Evolutionary conservation across 2,797 vertebrate species (phyloP), one percentile per base, ranked within the genome.

Genomic region (Chelon auratus): DNA sequence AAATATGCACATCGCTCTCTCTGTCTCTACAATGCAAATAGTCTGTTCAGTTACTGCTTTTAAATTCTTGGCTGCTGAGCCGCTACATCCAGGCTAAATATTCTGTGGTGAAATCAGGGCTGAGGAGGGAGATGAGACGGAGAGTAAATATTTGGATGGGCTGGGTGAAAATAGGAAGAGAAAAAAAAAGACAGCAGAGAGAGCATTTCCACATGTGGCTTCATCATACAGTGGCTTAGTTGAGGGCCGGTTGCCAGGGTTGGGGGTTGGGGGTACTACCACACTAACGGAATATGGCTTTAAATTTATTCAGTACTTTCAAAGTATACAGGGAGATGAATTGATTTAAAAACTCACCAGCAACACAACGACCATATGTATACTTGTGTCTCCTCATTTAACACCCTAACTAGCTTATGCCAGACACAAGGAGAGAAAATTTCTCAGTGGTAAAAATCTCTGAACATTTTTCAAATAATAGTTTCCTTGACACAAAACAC

Each of bases 171-270:
- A 83, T 43, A 8, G 30, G 30, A 33, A 33, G 7, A 33, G 8
- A 33, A 33, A 22, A 30, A 33, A 33, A 33, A 72, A 72, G 47
- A 56, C 59, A 62, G 68, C 78, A 77, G 78, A 81, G 55, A 77
- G 65, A 74, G 74, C 63, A 76, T 75, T 85, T 78, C 80, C 83
- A 90, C 83, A 89, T 87, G 87, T 85, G 62, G 79, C 65, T 83
- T 73, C 50, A 77, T 74, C 65, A 67, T 48, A 36, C 43, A 39
- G 72, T n/a, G 54, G 59, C 39, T 79, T 48, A 36, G 58, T 18
- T 55, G 10, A 17, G 56, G 75, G 80, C 70, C 80, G 39, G 15
- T 5, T 60, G 77, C 80, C 79, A 84, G 39, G 33, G 30, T 1
- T 33, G 30, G 30, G 30, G 30, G 30, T 33, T 33, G 30, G 39